phyloP scores from a whole-genome alignment of 2,888 invertebrate genomes.

The Ypsolopha sequella region DNA sequence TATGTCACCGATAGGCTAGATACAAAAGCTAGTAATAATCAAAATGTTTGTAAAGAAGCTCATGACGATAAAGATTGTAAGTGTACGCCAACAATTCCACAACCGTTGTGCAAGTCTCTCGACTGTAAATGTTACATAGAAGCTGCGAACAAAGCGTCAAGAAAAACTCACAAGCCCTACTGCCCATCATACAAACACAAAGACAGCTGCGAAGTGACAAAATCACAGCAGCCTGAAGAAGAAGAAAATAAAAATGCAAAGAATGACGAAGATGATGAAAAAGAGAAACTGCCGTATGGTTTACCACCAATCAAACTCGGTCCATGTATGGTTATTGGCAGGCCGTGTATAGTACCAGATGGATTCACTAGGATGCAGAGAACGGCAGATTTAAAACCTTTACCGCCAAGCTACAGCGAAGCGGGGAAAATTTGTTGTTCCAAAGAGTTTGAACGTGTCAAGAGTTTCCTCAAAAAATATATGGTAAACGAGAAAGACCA shows the following conservation, averaged over 20 bases:
- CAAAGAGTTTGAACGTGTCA: conserved; percentile 56
- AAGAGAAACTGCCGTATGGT: conserved; percentile 54
- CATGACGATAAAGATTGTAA: conserved; percentile 44
- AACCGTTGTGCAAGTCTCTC: conserved; percentile 50
- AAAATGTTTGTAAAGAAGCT: too few species aligned
- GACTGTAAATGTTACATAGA: conserved; percentile 51
- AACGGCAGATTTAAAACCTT: conserved; percentile 32
- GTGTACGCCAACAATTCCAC: conserved; percentile 45
- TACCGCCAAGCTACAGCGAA: conserved; percentile 47
- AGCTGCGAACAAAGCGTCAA: conserved; percentile 26
- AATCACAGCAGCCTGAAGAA: too few species aligned
- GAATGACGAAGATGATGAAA: conserved; percentile 44
- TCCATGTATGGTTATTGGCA: conserved; percentile 58
- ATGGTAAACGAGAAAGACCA: conserved; percentile 45
- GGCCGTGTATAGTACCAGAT: conserved; percentile 53
- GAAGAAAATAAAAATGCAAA: conserved; percentile 39
- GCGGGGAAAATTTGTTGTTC: conserved; percentile 62
- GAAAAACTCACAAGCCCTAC: conserved; percentile 47
- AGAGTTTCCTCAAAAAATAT: conserved; percentile 51
- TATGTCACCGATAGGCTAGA: too few species aligned
- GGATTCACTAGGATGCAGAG: conserved; percentile 61
- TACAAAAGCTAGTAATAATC: too few species aligned
- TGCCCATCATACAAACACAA: conserved; percentile 56
- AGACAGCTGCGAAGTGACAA: conserved; percentile 41
- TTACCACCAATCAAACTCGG: conserved; percentile 53